Conservation (phyloP, 2,888 invertebrate genomes). For the Drosophila pseudotakahashii region DNA sequence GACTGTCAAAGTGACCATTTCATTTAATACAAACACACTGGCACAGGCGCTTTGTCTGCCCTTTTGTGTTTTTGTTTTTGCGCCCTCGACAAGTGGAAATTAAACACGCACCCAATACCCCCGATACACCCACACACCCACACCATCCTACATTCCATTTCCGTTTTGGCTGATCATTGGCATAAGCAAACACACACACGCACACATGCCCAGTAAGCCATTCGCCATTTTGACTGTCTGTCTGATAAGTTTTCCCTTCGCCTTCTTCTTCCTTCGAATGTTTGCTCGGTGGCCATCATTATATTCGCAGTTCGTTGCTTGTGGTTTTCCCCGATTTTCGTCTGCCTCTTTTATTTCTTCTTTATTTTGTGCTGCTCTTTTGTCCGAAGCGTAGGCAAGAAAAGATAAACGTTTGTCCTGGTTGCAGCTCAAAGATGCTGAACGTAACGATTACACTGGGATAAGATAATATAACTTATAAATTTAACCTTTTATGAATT, state of each 20-base stretch:
- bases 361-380: conserved; percentile 25
- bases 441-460: conserved; percentile 18
- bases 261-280: conserved; percentile 27
- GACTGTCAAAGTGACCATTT: conserved; percentile 73
- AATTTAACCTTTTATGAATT: too few relatives aligned
- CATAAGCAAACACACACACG: conserved; percentile 17
- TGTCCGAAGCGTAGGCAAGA: conserved; percentile 26
- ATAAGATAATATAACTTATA: too few relatives aligned
- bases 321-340: conserved; percentile 20
- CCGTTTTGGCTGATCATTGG: conserved; percentile 48
- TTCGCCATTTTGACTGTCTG: conserved; percentile 41
- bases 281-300: conserved; percentile 56
- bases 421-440: conserved; percentile 4
- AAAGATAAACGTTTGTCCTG: conserved; percentile 29
- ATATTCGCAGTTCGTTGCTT: conserved; percentile 35
- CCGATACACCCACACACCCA: conserved; percentile 14
- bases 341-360: conserved; percentile 12
- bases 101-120: conserved; percentile 58
- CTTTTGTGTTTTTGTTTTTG: conserved; percentile 37
- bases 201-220: background rate
- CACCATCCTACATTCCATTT: conserved; percentile 13
- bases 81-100: conserved; percentile 58
- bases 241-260: conserved; percentile 36
- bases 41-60: conserved; percentile 14
- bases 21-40: conserved; percentile 58